Conservation (phyloP, 2,113 vertebrate species). For the Antidorcas marsupialis region DNA sequence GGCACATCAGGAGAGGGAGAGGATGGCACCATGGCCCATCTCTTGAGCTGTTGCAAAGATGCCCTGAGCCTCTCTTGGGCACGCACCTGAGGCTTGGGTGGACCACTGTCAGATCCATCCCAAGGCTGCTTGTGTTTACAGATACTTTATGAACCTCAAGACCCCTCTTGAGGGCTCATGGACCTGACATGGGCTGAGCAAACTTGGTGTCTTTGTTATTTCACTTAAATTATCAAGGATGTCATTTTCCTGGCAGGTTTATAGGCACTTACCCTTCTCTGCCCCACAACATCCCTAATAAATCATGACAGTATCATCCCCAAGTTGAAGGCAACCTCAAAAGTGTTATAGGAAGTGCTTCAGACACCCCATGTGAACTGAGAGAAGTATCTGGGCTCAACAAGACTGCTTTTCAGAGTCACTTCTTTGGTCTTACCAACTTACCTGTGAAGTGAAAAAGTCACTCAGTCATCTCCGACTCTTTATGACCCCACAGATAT, state of each 20-base stretch:
- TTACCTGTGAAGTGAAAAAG: neutral
- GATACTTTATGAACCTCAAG: neutral
- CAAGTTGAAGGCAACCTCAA: neutral
- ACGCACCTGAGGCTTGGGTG: neutral
- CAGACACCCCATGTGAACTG: neutral
- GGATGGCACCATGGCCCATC: rapidly evolving
- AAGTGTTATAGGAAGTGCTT: neutral
- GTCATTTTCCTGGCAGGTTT: neutral
- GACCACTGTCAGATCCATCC: neutral
- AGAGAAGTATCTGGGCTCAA: neutral
- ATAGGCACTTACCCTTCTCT: neutral
- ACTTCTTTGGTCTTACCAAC: neutral
- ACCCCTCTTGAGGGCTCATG: neutral
- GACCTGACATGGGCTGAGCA: neutral
- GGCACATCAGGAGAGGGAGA: neutral
- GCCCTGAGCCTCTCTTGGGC: neutral
- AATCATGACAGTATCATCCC: neutral
- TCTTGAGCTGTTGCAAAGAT: neutral
- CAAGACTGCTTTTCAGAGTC: neutral
- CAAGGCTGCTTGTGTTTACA: neutral
- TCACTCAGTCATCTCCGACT: too few relatives aligned
- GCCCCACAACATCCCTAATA: neutral
- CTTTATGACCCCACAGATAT: too few relatives aligned
- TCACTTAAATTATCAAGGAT: neutral
- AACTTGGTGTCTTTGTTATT: neutral